Evolutionary conservation across 1,140 invertebrate genomes (phyloP).

Genomic region (Aleiodes sp.): DNA sequence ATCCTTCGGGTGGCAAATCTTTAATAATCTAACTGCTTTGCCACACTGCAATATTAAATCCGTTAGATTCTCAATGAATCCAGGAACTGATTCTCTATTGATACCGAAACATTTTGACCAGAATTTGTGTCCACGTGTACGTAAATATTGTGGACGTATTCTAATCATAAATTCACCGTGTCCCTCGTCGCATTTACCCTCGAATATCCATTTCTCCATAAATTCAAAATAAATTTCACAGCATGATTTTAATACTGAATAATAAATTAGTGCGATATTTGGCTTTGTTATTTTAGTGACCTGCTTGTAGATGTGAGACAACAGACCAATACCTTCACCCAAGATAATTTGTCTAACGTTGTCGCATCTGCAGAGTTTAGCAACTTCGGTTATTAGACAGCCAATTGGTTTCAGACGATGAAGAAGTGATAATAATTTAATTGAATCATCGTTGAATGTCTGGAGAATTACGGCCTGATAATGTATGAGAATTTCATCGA

Average conservation of each 20-base stretch:
- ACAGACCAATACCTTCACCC: conserved; percentile 66
- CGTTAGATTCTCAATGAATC: conserved; percentile 66
- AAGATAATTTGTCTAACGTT: conserved; percentile 53
- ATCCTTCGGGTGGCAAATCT: conserved; percentile 71
- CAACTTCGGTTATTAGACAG: conserved; percentile 67
- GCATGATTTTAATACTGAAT: conserved; percentile 68
- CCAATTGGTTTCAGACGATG: conserved; percentile 65
- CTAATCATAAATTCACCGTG: conserved; percentile 73
- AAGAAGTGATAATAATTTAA: conserved; percentile 64
- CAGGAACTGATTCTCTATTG: conserved; percentile 66
- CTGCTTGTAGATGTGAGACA: conserved; percentile 71
- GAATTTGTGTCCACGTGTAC: conserved; percentile 67
- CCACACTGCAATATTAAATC: conserved; percentile 71
- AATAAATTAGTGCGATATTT: conserved; percentile 66
- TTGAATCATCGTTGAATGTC: conserved; percentile 59
- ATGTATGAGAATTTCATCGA: conserved; percentile 67
- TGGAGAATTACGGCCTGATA: conserved; percentile 67
- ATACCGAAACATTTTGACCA: conserved; percentile 72
- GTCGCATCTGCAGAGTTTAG: conserved; percentile 67
- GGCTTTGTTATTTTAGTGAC: conserved; percentile 68
- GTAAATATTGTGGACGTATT: conserved; percentile 65
- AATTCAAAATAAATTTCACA: conserved; percentile 74
- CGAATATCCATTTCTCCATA: conserved; percentile 73
- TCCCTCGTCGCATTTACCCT: conserved; percentile 69
- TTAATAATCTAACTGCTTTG: conserved; percentile 70